Evolutionary conservation across 2,113 vertebrate species (phyloP).

Genomic region (Axis porcinus): DNA sequence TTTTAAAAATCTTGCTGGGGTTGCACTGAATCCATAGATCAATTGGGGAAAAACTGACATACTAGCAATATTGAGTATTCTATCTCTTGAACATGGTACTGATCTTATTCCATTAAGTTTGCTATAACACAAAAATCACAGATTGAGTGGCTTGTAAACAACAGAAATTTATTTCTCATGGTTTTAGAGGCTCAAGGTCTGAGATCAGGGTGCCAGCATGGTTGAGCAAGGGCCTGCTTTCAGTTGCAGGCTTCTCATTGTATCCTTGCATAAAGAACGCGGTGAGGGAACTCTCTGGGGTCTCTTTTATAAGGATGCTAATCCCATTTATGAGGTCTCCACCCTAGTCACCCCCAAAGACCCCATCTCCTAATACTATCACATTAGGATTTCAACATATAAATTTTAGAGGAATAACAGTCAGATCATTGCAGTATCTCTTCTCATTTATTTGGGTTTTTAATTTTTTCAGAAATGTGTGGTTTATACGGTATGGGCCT

Average conservation of each 20-base stretch:
- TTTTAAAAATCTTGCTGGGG: background rate
- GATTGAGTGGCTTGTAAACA: background rate
- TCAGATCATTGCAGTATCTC: background rate
- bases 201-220: background rate
- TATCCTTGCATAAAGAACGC: background rate
- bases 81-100: background rate
- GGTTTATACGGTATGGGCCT: background rate
- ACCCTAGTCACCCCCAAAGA: background rate
- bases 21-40: background rate
- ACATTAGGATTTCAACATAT: background rate
- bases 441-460: background rate
- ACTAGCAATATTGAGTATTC: background rate
- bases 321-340: background rate
- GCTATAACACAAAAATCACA: background rate
- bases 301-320: background rate
- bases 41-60: background rate
- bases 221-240: background rate
- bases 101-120: background rate
- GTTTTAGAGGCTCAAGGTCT: background rate
- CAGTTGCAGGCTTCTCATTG: background rate
- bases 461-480: background rate
- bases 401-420: background rate
- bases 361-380: background rate
- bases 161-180: background rate
- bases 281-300: background rate